A percentile compares a stretch with the other conserved stretches of the same genome.
Evolutionary conservation across 2,113 vertebrate species (phyloP).

Genomic region (Pelobates fuscus): DNA sequence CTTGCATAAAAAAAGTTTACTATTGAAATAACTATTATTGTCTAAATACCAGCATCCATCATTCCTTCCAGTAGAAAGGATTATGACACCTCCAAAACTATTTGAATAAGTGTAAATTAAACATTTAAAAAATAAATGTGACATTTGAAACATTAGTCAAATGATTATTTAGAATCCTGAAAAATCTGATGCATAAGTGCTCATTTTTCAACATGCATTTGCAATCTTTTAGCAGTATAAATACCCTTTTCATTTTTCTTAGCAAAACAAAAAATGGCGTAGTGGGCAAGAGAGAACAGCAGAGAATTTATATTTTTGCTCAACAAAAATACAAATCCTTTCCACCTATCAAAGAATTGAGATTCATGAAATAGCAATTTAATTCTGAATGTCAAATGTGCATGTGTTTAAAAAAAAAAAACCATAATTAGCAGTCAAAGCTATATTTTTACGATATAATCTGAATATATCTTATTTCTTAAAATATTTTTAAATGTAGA

Average conservation of each 20-base stretch:
- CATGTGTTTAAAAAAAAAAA: constrained; percentile 13
- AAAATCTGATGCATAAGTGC: constrained; percentile 18
- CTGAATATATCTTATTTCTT: constrained; percentile 46
- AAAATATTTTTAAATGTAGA: constrained; percentile 51
- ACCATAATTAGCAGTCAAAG: constrained; percentile 1
- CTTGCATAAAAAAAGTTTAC: constrained; percentile 39
- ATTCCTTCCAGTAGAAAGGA: constrained; percentile 44
- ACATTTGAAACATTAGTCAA: constrained; percentile 31
- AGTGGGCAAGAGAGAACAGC: background rate
- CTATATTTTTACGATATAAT: constrained; percentile 21
- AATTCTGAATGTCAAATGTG: constrained; percentile 31
- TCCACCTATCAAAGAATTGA: background rate
- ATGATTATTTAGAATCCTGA: constrained; percentile 7
- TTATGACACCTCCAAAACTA: background rate
- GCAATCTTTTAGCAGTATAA: constrained; percentile 3
- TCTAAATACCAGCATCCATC: constrained; percentile 40
- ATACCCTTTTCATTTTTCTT: background rate
- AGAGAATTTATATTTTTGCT: background rate
- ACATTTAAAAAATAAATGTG: constrained; percentile 23
- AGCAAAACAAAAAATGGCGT: background rate
- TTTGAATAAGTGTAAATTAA: constrained; percentile 28
- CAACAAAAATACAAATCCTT: background rate
- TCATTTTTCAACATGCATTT: background rate
- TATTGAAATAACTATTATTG: constrained; percentile 32
- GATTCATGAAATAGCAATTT: constrained; percentile 10